Conservation (phyloP, 2,888 invertebrate species). For the Ametastegia equiseti region DNA sequence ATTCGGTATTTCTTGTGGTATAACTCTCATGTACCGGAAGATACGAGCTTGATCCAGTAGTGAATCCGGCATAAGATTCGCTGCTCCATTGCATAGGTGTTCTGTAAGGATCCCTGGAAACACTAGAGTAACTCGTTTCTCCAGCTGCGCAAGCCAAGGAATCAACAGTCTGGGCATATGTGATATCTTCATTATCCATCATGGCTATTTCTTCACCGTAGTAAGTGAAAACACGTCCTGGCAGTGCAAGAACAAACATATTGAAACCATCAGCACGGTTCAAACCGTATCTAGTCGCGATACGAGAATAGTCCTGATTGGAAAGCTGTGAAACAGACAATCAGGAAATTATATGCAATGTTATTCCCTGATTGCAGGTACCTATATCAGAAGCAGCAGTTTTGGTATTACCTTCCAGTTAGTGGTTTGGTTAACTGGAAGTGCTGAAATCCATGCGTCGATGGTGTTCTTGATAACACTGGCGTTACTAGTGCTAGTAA, state of each 20-base stretch:
- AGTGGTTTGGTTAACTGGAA: conserved; percentile 66
- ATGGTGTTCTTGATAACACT: conserved; percentile 59
- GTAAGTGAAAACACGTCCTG: conserved; percentile 78
- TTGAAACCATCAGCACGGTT: conserved; percentile 75
- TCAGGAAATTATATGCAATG: too few species aligned
- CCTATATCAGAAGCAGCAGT: neutral
- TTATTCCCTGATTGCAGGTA: neutral
- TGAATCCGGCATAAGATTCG: conserved; percentile 65
- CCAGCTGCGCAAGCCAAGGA: conserved; percentile 54
- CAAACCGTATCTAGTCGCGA: conserved; percentile 61
- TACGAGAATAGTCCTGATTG: conserved; percentile 65
- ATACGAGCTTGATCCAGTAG: conserved; percentile 58
- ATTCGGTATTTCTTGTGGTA: conserved; percentile 59
- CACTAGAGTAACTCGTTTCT: conserved; percentile 54
- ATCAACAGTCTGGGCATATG: conserved; percentile 63
- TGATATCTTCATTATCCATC: conserved; percentile 57
- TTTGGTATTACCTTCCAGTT: conserved; percentile 70
- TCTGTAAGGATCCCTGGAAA: conserved; percentile 65
- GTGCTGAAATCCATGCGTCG: conserved; percentile 61
- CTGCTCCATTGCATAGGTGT: conserved; percentile 74
- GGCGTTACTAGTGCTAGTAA: conserved; percentile 61
- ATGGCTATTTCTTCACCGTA: conserved; percentile 74
- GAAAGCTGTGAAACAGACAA: conserved; percentile 63
- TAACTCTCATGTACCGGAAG: conserved; percentile 63
- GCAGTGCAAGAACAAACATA: conserved; percentile 78